Percentiles rank a stretch among this genome's conserved stretches.
phyloP scores from a whole-genome alignment of 2,888 invertebrate genomes.

The Lepeophtheirus nordmannii region DNA sequence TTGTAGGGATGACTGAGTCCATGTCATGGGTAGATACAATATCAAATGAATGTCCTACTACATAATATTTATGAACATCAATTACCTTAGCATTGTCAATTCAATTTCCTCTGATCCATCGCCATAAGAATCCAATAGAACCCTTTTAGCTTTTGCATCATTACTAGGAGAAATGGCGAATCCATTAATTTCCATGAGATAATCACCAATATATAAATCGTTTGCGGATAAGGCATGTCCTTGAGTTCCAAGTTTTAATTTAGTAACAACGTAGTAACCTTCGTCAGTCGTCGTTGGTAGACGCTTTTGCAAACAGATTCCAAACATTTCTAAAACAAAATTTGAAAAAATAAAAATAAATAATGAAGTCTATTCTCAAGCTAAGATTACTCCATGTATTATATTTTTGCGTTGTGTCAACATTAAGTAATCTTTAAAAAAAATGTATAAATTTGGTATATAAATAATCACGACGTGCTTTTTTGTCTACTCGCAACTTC shows the following conservation, averaged over 20 bases:
- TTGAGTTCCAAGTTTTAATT: background rate
- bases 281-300: background rate
- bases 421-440: no score
- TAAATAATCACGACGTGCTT: no score
- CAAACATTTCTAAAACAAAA: background rate
- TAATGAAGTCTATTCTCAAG: no score
- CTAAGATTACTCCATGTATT: no score
- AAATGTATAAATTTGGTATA: no score
- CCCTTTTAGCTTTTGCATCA: slow-evolving; percentile 5
- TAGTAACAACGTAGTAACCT: slow-evolving; percentile 3
- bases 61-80: no score
- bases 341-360: no score
- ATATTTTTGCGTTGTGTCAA: no score
- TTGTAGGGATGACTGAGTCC: background rate
- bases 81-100: background rate
- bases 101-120: background rate
- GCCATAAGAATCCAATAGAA: background rate
- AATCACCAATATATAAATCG: background rate
- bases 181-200: background rate
- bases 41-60: no score
- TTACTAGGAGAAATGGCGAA: background rate
- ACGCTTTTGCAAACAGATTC: background rate
- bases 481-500: no score
- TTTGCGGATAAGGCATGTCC: background rate
- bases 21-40: no score